phyloP scores from a whole-genome alignment of 2,113 vertebrate species.

The Carlito syrichta region DNA sequence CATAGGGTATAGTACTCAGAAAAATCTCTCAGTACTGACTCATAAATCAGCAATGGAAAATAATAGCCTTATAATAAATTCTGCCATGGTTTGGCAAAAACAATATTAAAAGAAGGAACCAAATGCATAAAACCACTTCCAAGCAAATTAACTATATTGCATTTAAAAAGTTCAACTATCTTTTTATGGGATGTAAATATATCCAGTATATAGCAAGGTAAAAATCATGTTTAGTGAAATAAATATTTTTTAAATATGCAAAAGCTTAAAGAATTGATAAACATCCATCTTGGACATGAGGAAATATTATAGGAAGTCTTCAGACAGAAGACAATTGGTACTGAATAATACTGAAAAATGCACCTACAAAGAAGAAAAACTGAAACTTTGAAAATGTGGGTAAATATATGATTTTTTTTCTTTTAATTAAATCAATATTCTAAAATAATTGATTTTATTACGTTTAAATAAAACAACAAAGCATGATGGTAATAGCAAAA shows the following conservation, averaged over 20 bases:
- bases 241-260: neutral
- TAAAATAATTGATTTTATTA: neutral
- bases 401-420: neutral
- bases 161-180: neutral
- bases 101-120: neutral
- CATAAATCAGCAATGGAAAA: neutral
- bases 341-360: neutral
- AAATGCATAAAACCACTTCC: neutral
- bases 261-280: neutral
- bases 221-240: neutral
- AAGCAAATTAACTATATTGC: neutral
- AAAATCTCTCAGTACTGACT: no score
- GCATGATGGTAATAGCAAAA: neutral
- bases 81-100: neutral
- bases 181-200: neutral
- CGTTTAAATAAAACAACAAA: neutral
- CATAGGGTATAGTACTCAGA: no score
- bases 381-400: neutral
- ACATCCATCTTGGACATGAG: neutral
- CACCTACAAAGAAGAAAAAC: neutral
- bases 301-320: neutral
- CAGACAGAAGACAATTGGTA: neutral
- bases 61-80: neutral
- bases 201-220: neutral
- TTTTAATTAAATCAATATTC: neutral